Percentiles rank a stretch among this genome's conserved stretches.
These are phyloP conservation scores for Pelmatolapia mariae DNA, from an alignment of 2,113 vertebrate species.

Conservation along the genomic window DNA sequence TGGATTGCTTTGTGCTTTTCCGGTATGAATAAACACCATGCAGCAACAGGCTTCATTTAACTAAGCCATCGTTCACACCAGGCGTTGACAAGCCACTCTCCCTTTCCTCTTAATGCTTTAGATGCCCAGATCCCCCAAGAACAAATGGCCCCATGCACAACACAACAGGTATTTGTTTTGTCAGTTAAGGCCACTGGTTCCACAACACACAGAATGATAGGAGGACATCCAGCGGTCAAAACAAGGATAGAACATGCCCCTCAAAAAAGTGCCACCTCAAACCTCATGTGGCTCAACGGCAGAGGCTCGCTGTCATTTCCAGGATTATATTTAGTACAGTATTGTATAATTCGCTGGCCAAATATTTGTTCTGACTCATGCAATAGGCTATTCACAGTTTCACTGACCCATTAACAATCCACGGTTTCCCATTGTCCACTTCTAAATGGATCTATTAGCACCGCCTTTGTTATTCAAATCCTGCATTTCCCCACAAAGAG, in stretches of 20 bases:
- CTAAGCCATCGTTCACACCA: slow-evolving; percentile 31
- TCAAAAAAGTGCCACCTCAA: background rate
- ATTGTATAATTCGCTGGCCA: slow-evolving; percentile 56
- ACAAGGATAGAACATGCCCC: background rate
- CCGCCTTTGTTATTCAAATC: slow-evolving; percentile 76
- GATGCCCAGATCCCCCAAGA: background rate
- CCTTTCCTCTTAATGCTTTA: slow-evolving; percentile 39
- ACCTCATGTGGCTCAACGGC: background rate
- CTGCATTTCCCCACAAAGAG: slow-evolving; percentile 68
- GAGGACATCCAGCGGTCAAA: background rate
- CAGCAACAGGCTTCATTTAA: slow-evolving; percentile 38
- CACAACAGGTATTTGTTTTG: slow-evolving; percentile 16
- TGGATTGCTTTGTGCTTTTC: slow-evolving; percentile 31
- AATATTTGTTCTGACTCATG: slow-evolving; percentile 78
- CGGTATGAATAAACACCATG: slow-evolving; percentile 45
- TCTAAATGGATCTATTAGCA: slow-evolving; percentile 69
- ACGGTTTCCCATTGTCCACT: slow-evolving; percentile 64
- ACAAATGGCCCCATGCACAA: background rate
- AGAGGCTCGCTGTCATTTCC: background rate
- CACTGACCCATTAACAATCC: slow-evolving; percentile 74
- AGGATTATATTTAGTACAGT: background rate
- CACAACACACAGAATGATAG: background rate
- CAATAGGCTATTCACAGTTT: slow-evolving; percentile 71
- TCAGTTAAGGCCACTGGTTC: background rate
- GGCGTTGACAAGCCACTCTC: slow-evolving; percentile 45